A percentile compares a stretch with the other conserved stretches of the same genome.
Evolutionary conservation across 2,888 invertebrate genomes (phyloP).

Genomic region (Alsophila aescularia): DNA sequence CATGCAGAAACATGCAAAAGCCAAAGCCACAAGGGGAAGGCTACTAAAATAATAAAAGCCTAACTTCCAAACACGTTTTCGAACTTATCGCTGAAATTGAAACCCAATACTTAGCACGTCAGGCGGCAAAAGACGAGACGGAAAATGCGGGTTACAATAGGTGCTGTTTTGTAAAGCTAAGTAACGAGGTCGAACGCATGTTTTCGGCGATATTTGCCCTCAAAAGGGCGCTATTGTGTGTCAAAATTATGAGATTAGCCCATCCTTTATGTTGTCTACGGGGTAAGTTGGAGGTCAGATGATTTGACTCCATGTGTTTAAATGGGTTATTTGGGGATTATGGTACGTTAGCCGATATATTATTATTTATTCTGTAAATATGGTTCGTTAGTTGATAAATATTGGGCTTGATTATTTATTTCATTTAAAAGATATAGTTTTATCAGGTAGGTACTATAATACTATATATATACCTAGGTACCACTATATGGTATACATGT

Average conservation of each 20-base stretch:
- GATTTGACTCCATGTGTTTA: constrained; percentile 31
- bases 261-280: constrained; percentile 34
- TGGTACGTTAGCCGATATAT: background rate
- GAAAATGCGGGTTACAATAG: constrained; percentile 21
- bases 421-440: too few relatives aligned
- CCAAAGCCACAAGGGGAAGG: too few relatives aligned
- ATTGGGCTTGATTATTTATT: too few relatives aligned
- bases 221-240: constrained; percentile 35
- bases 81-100: background rate
- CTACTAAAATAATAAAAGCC: too few relatives aligned
- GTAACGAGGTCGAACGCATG: constrained; percentile 32
- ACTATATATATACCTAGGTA: too few relatives aligned
- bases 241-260: constrained; percentile 42
- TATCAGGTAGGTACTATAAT: too few relatives aligned
- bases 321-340: constrained; percentile 24
- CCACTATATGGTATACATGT: too few relatives aligned
- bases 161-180: constrained; percentile 23
- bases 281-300: constrained; percentile 28
- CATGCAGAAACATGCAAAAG: too few relatives aligned
- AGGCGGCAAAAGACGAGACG: constrained; percentile 17
- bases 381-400: background rate
- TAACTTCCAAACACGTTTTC: too few relatives aligned
- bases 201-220: constrained; percentile 34
- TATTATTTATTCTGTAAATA: background rate
- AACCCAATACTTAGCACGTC: constrained; percentile 11